Base-by-base conservation (phyloP, 2,888 invertebrate species). In the Drosophila hamatofila region DNA sequence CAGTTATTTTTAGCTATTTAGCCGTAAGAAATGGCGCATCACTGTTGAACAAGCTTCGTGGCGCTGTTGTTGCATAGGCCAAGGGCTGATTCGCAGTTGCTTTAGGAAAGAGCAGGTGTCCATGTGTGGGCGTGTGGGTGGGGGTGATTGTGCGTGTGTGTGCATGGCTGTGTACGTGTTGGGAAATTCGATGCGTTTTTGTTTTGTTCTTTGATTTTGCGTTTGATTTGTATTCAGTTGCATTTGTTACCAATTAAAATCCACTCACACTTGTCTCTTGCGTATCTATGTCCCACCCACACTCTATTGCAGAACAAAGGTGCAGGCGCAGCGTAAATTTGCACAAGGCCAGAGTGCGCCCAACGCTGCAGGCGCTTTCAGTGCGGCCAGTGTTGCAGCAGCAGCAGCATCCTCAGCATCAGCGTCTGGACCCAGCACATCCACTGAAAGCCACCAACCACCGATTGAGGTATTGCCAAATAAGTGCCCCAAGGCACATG, bases 311-410 rank as follows among this genome's bases (percentile, higher is more conserved):
- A 96, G 96, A 92, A 95, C 95, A 49, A 96, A 96, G 93, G 96
- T 97, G 66, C 96, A 97, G 92, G 97, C 97, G 48, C 97, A 97
- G 93, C 94, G 97, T 72, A 97, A 97, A 93, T 97, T 97, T 94
- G 97, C 97, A 39, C 97, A 97, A 93, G 97, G 97, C n/a, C 96
- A 97, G 93, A 96, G 96, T 79, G 95, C 95, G 21, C 95, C 95
- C 37, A 92, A 92, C 14, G 48, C 62, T 81, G 91, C 90, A n/a
- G 87, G 91, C 35, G 86, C 92, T 11, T 92, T 90, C 39, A 87
- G 84, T 58, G 83, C 91, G 49, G 83, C 91, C 27, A 18, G 63
- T 68, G 21, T 89, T 27, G 65, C 79, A 12, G 77, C 79, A 18
- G 61, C 76, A 30, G 57, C 64, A 21, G 60, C 76, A 30, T 30